These are phyloP conservation scores for Phocoena phocoena DNA, from an alignment of 2,113 vertebrate genomes.

Conservation along the genomic window DNA sequence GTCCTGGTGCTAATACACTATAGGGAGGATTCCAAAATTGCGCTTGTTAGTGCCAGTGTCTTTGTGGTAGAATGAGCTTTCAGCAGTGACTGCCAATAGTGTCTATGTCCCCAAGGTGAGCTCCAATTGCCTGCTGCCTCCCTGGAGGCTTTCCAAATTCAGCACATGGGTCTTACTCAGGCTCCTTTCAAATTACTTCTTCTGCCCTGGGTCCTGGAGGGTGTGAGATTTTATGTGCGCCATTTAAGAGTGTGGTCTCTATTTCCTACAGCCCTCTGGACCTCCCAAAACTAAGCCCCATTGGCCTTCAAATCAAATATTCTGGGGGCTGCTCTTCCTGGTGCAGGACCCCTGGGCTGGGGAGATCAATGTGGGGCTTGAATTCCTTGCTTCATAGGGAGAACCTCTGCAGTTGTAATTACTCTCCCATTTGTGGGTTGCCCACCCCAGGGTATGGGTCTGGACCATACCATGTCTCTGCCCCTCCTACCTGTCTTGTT, in stretches of 20 bases:
- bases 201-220: neutral
- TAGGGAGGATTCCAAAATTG: neutral
- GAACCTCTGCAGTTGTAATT: neutral
- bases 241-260: neutral
- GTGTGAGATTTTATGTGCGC: neutral
- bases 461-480: neutral
- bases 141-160: neutral
- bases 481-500: neutral
- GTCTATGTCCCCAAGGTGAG: neutral
- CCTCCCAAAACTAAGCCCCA: neutral
- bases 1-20: neutral
- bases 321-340: neutral
- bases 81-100: neutral
- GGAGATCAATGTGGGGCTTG: no score
- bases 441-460: neutral
- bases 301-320: neutral
- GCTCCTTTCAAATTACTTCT: neutral
- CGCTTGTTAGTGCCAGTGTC: neutral
- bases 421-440: neutral
- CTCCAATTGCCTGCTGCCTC: neutral
- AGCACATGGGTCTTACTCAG: neutral
- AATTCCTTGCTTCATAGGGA: neutral
- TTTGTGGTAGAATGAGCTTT: neutral
- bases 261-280: neutral
- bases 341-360: neutral